Conservation (phyloP, 2,888 invertebrate species). For the Seira sanloemensis region DNA sequence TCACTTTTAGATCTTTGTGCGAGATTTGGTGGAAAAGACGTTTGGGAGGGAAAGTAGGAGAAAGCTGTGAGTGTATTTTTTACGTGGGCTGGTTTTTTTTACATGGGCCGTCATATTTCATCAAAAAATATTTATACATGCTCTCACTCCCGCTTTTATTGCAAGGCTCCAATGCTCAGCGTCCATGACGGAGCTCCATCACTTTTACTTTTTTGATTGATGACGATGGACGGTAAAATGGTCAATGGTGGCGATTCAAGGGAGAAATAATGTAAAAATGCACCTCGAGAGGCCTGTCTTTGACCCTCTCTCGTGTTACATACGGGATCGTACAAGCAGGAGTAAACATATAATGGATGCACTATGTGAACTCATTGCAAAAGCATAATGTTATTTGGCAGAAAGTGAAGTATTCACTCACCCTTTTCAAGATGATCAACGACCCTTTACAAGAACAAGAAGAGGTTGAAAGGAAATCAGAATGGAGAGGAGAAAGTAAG, state of each 20-base stretch:
- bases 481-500: neutral
- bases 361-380: no score
- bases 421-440: slow-evolving; percentile 4
- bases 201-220: neutral
- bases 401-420: neutral
- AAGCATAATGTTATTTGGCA: neutral
- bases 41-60: no score
- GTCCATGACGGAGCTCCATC: neutral
- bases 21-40: no score
- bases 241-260: neutral
- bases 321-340: no score
- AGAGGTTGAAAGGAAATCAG: neutral
- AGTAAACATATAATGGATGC: neutral
- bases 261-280: neutral
- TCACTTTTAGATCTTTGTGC: no score
- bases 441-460: neutral
- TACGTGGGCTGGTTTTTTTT: neutral
- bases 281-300: neutral
- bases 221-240: neutral
- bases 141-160: no score
- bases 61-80: neutral
- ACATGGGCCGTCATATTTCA: neutral
- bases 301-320: neutral
- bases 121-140: neutral
- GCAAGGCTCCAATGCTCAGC: neutral